phyloP scores from a whole-genome alignment of 2,113 vertebrate species.

The Ibidorhyncha struthersii region DNA sequence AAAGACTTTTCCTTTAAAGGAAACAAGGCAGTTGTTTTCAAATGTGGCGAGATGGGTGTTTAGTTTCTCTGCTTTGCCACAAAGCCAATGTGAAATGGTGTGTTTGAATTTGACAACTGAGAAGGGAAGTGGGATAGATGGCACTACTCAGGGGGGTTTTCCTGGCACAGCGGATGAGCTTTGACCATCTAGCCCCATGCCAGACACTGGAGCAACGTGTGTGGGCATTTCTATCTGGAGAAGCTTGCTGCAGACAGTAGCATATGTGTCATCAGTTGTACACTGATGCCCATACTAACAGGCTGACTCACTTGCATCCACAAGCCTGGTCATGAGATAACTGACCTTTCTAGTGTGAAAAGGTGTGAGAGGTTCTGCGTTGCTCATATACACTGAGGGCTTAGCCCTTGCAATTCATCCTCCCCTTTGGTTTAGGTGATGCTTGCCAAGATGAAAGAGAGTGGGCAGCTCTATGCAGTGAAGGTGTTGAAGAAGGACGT shows the following conservation, averaged over 20 bases:
- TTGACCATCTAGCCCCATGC: accelerated
- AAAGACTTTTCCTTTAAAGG: conserved; percentile 20
- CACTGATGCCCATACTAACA: background rate
- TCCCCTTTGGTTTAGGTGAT: conserved; percentile 82
- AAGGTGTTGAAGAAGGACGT: conserved; percentile 98
- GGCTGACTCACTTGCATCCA: background rate
- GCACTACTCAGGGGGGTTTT: background rate
- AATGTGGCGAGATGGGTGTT: background rate
- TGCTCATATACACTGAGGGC: background rate
- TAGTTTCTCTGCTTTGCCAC: background rate
- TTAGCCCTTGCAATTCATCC: background rate
- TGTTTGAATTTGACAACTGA: background rate
- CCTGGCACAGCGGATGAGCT: background rate
- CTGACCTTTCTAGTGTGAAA: background rate
- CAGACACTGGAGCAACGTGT: background rate
- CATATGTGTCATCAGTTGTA: background rate
- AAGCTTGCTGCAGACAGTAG: background rate
- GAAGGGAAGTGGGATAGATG: background rate
- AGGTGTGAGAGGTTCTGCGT: background rate
- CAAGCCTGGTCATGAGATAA: background rate
- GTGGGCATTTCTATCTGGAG: background rate
- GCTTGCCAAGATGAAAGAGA: conserved; percentile 87
- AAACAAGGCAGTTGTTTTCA: background rate
- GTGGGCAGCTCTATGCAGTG: conserved; percentile 88
- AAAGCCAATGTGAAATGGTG: background rate